Base-by-base conservation (phyloP, 2,113 vertebrate species). In the Nycticebus coucang region DNA sequence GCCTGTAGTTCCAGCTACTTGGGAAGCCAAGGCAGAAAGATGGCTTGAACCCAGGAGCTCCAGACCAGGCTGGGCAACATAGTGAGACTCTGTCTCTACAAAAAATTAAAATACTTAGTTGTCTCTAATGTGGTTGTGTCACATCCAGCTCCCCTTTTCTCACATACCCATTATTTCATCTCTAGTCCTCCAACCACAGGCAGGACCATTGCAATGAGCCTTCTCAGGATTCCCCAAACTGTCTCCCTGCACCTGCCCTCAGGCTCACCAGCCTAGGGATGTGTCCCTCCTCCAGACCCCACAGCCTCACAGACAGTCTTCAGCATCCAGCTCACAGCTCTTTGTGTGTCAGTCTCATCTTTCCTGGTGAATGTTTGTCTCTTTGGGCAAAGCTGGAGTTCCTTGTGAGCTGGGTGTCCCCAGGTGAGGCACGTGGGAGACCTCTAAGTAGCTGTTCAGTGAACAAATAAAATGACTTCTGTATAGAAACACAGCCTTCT, bases 121-220 rank as follows among this genome's bases (percentile, higher is more conserved):
- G 13, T 17, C 33, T 28, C 30, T 71, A 60, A 71, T 1, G 7
- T 19, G 8, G 21, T 41, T 37, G 2, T 11, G 79, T 72, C 33
- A 14, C 18, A 15, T 28, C 60, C 41, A 66, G 17, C 5, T 26
- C 9, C 6, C 71, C 5, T 35, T 19, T 41, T 30, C n/a, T 37
- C 11, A 0, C 12, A 5, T 35, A 26, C 9, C 41, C 17, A 0
- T 1, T 2, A 13, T 1, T 5, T 86, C 35, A 10, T n/a, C 37
- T 41, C 33, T 28, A 5, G 15, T 15, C 30, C 5, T 28, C 45
- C 59, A 15, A 3, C 62, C 35, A 64, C 45, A 7, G n/a, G 37
- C 81, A 30, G 60, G 59, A 17, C 19, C 22, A 45, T 35, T 50
- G 33, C 7, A 14, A 2, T 5, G 64, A 14, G 74, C 66, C 86